These are phyloP conservation scores for Heliconius hermathena DNA, from an alignment of 1,140 invertebrate genomes.

Conservation along the genomic window DNA sequence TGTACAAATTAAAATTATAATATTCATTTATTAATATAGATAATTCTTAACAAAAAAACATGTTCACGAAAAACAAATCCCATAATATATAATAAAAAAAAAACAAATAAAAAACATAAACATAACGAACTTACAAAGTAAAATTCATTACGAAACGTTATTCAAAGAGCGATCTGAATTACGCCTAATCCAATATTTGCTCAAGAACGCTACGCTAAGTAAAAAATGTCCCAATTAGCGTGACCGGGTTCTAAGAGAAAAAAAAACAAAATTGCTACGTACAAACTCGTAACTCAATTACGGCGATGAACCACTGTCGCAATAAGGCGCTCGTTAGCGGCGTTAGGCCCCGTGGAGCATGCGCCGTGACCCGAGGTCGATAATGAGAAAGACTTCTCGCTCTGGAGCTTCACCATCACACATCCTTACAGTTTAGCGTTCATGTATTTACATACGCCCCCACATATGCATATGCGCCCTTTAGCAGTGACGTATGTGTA, in stretches of 20 bases:
- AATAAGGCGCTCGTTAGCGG: conserved; percentile 77
- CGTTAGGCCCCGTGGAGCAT: conserved; percentile 66
- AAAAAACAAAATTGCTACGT: conserved; percentile 79
- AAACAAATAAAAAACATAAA: not conserved
- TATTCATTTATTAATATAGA: no score
- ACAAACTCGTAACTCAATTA: conserved; percentile 82
- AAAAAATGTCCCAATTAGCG: conserved; percentile 75
- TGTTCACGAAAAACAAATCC: not conserved
- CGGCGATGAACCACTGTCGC: conserved; percentile 76
- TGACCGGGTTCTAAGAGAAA: conserved; percentile 74
- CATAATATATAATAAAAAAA: not conserved
- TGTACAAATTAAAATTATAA: no score
- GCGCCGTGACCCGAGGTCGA: conserved; percentile 79
- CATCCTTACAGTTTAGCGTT: conserved; percentile 77
- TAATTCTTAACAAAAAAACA: not conserved
- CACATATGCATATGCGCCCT: conserved; percentile 78
- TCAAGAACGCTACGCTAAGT: conserved; percentile 50
- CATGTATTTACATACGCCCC: conserved; percentile 79
- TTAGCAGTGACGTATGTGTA: conserved; percentile 71
- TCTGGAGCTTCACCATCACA: conserved; percentile 74
- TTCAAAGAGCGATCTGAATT: conserved; percentile 49
- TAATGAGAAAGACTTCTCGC: conserved; percentile 76
- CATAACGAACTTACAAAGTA: conserved; percentile 28
- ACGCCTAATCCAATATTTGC: conserved; percentile 75
- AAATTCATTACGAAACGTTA: conserved; percentile 44